Conservation (phyloP, 2,888 invertebrate genomes). For the Drosophila multiciliata region DNA sequence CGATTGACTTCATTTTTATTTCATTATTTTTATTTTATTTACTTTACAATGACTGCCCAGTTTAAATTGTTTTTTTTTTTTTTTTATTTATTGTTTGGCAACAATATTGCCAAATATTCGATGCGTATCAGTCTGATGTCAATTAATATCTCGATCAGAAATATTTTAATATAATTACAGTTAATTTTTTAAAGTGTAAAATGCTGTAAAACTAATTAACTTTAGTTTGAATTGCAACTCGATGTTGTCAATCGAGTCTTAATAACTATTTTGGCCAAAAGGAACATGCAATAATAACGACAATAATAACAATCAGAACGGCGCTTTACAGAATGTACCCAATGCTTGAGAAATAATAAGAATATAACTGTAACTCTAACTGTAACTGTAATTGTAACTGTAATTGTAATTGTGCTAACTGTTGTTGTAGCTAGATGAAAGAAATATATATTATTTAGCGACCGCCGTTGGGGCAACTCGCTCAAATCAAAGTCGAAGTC, state of each 20-base stretch:
- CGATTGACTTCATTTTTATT: neutral
- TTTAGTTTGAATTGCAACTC: no score
- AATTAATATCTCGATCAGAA: neutral
- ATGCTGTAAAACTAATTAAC: neutral
- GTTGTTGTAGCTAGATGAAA: neutral
- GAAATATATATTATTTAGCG: constrained; percentile 21
- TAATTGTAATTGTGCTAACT: constrained; percentile 16
- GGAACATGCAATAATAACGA: neutral
- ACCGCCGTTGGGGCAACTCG: constrained; percentile 23
- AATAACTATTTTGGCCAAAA: neutral
- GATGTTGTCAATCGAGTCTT: neutral
- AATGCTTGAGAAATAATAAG: neutral
- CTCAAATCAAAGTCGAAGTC: constrained; percentile 7
- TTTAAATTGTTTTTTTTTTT: neutral
- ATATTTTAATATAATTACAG: neutral
- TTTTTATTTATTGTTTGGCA: neutral
- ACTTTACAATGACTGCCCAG: neutral
- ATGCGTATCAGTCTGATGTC: neutral
- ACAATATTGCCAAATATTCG: neutral
- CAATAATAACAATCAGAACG: constrained; percentile 12
- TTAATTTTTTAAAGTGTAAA: neutral
- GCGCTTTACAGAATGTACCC: neutral
- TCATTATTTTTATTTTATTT: no score
- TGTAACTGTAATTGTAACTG: constrained; percentile 1
- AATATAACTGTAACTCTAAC: neutral